Base-by-base conservation (phyloP, 1,140 invertebrate species). In the Hycleus cichorii region DNA sequence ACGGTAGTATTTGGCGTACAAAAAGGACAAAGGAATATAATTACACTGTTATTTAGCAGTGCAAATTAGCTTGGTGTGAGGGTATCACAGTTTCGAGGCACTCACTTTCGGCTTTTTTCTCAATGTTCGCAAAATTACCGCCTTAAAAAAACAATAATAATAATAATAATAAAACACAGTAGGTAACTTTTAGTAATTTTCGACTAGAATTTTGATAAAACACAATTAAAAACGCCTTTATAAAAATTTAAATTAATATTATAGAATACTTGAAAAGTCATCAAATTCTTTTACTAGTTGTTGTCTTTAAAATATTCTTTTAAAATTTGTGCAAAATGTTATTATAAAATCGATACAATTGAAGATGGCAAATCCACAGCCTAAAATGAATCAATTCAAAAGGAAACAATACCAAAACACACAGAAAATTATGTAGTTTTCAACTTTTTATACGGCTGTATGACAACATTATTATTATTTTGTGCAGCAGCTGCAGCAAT, bases 381-480 rank as follows among this genome's bases (percentile, higher is more conserved):
- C 51, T 42, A 52, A 51, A 50, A 58, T 66, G 63, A 59, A 61
- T 60, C 62, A 64, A 32, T 4, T 32, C 54, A 60, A 64, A 62
- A 57, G 46, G 58, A 66, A 18, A 18, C 18, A 18, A 18, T 18
- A 18, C 18, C 18, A 18, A 18, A 18, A 18, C 18, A 18, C 18
- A 5, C 32, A 32, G 7, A 4, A 32, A 32, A 45, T 83, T 90
- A 91, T 67, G 87, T 89, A 60, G 89, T 91, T 78, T 90, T 90
- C 83, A 90, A 87, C 76, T 91, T 90, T 75, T 91, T 91, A 74
- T 88, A 90, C 25, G 88, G 88, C 68, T 89, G 89, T 70, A 87
- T 77, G 11, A 83, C 81, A 48, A 87, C 84, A 26, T 79, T 78
- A 49, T 78, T 77, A 55, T 72, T 80, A 67, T 72, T 76, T 64